phyloP scores from a whole-genome alignment of 2,797 vertebrate genomes.

The Gobionotothen gibberifrons region DNA sequence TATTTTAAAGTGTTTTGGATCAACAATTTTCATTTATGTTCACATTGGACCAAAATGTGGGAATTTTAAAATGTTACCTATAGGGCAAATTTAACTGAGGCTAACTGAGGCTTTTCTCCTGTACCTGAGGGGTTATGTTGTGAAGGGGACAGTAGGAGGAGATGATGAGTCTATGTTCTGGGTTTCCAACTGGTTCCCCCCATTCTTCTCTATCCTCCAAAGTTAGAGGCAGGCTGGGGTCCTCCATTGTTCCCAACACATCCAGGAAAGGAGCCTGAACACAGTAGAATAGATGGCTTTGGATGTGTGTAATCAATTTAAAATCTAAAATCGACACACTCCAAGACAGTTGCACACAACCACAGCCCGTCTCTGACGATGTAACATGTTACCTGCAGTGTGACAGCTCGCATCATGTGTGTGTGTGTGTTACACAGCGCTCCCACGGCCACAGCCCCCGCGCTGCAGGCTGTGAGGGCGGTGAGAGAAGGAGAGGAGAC shows the following conservation, averaged over 20 bases:
- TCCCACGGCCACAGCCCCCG: slow-evolving; percentile 93
- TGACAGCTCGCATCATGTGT: slow-evolving; percentile 85
- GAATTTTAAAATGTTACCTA: too few relatives aligned
- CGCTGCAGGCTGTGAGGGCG: slow-evolving; percentile 89
- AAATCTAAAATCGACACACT: not conserved
- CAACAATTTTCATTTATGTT: too few relatives aligned
- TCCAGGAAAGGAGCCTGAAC: slow-evolving; percentile 94
- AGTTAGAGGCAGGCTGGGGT: slow-evolving; percentile 89
- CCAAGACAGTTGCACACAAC: not conserved
- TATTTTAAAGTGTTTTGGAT: not conserved
- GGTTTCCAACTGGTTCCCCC: slow-evolving; percentile 89
- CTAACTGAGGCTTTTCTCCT: not conserved
- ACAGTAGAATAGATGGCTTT: not conserved
- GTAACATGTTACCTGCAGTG: slow-evolving; percentile 87
- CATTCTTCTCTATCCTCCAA: slow-evolving; percentile 95
- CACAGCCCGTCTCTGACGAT: not conserved
- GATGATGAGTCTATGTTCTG: slow-evolving; percentile 85
- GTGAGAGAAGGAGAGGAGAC: slow-evolving; percentile 88
- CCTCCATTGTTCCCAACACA: slow-evolving; percentile 92
- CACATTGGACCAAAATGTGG: too few relatives aligned
- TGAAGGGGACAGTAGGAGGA: slow-evolving; percentile 92
- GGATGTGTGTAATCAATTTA: not conserved
- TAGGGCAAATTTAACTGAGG: too few relatives aligned
- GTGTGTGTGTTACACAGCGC: slow-evolving; percentile 91
- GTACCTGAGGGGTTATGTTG: slow-evolving; percentile 95